Evolutionary conservation across 1,140 invertebrate species (phyloP), one percentile per base, ranked within the genome.

Genomic region (Drosophila ercepeae): DNA sequence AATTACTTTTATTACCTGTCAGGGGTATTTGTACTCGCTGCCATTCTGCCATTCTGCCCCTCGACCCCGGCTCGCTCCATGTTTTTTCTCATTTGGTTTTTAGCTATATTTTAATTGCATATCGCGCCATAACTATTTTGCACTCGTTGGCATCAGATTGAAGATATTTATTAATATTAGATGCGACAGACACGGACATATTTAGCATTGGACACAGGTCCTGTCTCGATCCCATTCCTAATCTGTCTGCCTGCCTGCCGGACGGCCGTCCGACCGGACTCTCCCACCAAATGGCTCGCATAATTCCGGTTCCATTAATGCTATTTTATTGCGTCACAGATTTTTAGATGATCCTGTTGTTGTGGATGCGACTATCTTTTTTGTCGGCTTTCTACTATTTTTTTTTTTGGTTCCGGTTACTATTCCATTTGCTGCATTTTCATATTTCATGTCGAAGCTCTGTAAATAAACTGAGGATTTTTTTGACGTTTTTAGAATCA

Each of bases 1-100:
- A 90, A 90, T 90, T 83, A 90, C 81, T 90, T 90, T 89, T 90
- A 90, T 90, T 90, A 90, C 88, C 88, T 90, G 88, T 90, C 88
- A 90, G 75, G 83, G 89, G 89, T 88, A 88, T 88, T 86, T 88
- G 69, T 64, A 61, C 67, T 73, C 52, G 29, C 41, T 48, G 42
- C 55, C 52, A 55, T 45, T 49, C 13, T 14, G 41, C 11, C 21
- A 55, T 45, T 49, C 13, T 14, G 41, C 11, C 21, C 21, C 45
- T 14, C 50, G 32, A 14, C 13, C 27, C 7, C 34, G 29, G 19
- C 72, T n/a, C 2, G 34, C 14, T 27, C 44, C 4, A 6, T 19
- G 25, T 61, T 70, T 81, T 77, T 74, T 69, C 55, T 76, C 68
- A 79, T 81, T 86, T 73, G 61, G 52, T 70, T 82, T 81, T 88